phyloP scores from a whole-genome alignment of 1,140 invertebrate species.

The Rhagoletis pomonella region DNA sequence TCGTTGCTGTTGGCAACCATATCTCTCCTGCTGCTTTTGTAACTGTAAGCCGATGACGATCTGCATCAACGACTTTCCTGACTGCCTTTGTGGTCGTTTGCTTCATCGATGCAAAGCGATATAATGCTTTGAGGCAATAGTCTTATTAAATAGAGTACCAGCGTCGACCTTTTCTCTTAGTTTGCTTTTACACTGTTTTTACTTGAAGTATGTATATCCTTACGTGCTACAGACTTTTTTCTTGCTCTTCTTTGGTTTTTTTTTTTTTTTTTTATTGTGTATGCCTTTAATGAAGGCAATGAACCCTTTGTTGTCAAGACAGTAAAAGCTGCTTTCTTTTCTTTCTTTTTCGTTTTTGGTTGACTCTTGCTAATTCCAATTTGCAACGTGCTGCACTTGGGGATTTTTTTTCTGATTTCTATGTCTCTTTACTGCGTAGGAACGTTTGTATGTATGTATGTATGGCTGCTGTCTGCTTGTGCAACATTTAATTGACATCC shows the following conservation, averaged over 20 bases:
- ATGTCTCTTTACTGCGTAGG: neutral
- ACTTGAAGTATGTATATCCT: neutral
- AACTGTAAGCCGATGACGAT: too few species aligned
- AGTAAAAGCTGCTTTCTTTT: neutral
- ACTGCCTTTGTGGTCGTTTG: too few species aligned
- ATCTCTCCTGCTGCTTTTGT: too few species aligned
- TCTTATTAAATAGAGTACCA: slow-evolving; percentile 4
- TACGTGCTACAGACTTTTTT: too few species aligned
- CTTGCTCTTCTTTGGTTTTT: too few species aligned
- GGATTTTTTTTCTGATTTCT: neutral
- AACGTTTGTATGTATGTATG: neutral
- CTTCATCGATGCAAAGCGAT: too few species aligned
- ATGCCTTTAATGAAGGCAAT: too few species aligned
- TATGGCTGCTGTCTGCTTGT: neutral
- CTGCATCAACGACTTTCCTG: too few species aligned
- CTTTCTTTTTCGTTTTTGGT: too few species aligned
- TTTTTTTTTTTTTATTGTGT: too few species aligned
- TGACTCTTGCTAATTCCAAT: neutral
- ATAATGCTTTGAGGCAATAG: neutral
- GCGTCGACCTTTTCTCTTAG: neutral
- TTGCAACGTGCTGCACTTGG: neutral
- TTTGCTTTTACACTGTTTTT: neutral
- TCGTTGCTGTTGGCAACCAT: too few species aligned
- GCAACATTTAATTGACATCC: slow-evolving; percentile 36
- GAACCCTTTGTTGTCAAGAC: slow-evolving; percentile 1